Percentiles rank a stretch among this genome's conserved stretches.
Conservation (phyloP, 2,797 vertebrate genomes). For the Aphelocoma californica region DNA sequence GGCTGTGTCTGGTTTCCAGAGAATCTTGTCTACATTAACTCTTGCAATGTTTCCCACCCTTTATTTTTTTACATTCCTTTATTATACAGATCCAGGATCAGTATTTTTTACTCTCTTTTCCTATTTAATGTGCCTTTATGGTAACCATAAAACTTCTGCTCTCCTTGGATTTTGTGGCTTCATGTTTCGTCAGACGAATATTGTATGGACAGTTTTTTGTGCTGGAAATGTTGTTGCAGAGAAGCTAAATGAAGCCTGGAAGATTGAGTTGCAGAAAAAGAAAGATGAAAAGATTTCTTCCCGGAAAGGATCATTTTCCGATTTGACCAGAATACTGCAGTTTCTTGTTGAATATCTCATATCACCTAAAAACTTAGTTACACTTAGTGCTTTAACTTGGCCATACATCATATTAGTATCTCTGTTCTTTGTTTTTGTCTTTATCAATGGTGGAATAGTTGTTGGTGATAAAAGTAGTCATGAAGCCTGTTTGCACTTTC, state of each 20-base stretch:
- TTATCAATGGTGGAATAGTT: slow-evolving; percentile 88
- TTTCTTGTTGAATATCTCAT: slow-evolving; percentile 81
- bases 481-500: slow-evolving; percentile 89
- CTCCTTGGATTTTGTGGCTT: slow-evolving; percentile 88
- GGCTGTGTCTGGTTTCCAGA: slow-evolving; percentile 82
- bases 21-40: slow-evolving; percentile 84
- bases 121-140: slow-evolving; percentile 94
- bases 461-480: slow-evolving; percentile 91
- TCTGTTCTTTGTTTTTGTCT: slow-evolving; percentile 82
- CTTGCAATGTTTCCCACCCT: slow-evolving; percentile 90
- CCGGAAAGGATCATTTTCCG: slow-evolving; percentile 73
- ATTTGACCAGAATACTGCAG: slow-evolving; percentile 70
- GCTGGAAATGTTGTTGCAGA: slow-evolving; percentile 84
- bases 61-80: slow-evolving; percentile 98
- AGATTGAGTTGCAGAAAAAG: slow-evolving; percentile 83
- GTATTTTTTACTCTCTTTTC: slow-evolving; percentile 94
- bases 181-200: slow-evolving; percentile 95
- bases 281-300: slow-evolving; percentile 81
- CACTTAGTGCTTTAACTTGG: slow-evolving; percentile 80
- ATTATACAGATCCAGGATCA: slow-evolving; percentile 95
- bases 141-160: slow-evolving; percentile 90
- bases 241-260: slow-evolving; percentile 89
- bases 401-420: slow-evolving; percentile 80
- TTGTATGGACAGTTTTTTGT: slow-evolving; percentile 95
- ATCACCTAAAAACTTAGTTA: slow-evolving; percentile 72